Conservation (phyloP, 1,140 invertebrate genomes). For the Eciton burchellii region DNA sequence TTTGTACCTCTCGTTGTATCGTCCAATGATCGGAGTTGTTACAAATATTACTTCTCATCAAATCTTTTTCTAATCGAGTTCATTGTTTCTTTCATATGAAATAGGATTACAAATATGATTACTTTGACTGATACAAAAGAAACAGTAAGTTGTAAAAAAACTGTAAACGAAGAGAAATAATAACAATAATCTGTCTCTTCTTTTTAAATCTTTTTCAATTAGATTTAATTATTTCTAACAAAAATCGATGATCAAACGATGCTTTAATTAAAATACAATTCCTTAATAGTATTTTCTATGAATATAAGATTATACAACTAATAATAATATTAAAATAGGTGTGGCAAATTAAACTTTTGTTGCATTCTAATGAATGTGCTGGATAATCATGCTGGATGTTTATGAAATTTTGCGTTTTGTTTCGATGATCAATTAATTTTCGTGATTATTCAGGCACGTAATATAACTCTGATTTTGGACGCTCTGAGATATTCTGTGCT, state of each 20-base stretch:
- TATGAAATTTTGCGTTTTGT: too few relatives aligned
- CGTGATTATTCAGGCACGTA: neutral
- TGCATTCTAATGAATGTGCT: too few relatives aligned
- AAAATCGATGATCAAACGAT: too few relatives aligned
- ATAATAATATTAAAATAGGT: too few relatives aligned
- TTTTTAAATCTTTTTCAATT: neutral
- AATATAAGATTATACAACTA: too few relatives aligned
- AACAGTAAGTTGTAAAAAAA: neutral
- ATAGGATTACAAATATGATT: neutral
- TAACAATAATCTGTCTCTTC: neutral
- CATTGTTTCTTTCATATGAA: neutral
- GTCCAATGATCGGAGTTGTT: neutral
- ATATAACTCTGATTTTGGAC: neutral
- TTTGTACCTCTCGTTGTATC: constrained; percentile 15
- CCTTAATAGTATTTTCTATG: too few relatives aligned
- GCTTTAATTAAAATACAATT: too few relatives aligned
- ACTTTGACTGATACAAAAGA: neutral
- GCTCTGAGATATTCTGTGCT: constrained; percentile 36
- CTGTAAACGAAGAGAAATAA: constrained; percentile 1
- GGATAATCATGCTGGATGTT: too few relatives aligned
- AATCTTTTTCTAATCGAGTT: neutral
- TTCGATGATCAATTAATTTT: too few relatives aligned
- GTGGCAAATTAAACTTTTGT: too few relatives aligned
- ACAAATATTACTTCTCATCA: constrained; percentile 6
- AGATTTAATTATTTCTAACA: too few relatives aligned